phyloP scores from a whole-genome alignment of 2,888 invertebrate genomes.

The Cataglyphis albicans region DNA sequence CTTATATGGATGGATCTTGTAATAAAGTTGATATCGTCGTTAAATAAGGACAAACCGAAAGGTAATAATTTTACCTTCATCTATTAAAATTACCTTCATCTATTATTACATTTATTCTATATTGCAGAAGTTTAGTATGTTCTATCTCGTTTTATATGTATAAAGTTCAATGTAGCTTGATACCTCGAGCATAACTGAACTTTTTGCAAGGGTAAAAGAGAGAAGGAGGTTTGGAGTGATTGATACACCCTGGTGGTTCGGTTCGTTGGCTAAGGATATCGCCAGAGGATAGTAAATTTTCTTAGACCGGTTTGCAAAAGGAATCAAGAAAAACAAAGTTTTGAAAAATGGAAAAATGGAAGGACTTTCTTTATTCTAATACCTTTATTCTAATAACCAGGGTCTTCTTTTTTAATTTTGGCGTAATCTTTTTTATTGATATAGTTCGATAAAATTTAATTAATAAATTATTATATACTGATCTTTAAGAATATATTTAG shows the following conservation, averaged over 20 bases:
- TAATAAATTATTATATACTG: neutral
- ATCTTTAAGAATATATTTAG: neutral
- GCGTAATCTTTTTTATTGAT: neutral
- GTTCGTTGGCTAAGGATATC: conserved; percentile 48
- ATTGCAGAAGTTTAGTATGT: neutral
- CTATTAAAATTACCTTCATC: conserved; percentile 4
- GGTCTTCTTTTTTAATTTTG: conserved; percentile 3
- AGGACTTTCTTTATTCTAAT: conserved; percentile 14
- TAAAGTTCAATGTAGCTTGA: conserved; percentile 60
- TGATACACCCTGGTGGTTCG: conserved; percentile 67
- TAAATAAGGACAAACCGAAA: conserved; percentile 14
- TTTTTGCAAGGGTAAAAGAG: conserved; percentile 45
- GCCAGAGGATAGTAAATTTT: conserved; percentile 55
- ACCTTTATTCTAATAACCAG: neutral
- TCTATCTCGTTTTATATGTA: conserved; percentile 63
- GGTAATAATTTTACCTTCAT: neutral
- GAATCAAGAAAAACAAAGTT: neutral
- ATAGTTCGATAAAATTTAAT: neutral
- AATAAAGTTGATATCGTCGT: neutral
- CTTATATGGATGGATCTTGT: neutral
- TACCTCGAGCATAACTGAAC: conserved; percentile 48
- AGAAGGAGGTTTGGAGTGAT: conserved; percentile 55
- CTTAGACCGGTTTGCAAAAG: conserved; percentile 23
- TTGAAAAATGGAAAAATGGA: conserved; percentile 27
- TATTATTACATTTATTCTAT: conserved; percentile 15